Percentiles rank a stretch among this genome's conserved stretches.
These are phyloP conservation scores for Acronicta alni DNA, from an alignment of 2,888 invertebrate species.

Conservation along the genomic window DNA sequence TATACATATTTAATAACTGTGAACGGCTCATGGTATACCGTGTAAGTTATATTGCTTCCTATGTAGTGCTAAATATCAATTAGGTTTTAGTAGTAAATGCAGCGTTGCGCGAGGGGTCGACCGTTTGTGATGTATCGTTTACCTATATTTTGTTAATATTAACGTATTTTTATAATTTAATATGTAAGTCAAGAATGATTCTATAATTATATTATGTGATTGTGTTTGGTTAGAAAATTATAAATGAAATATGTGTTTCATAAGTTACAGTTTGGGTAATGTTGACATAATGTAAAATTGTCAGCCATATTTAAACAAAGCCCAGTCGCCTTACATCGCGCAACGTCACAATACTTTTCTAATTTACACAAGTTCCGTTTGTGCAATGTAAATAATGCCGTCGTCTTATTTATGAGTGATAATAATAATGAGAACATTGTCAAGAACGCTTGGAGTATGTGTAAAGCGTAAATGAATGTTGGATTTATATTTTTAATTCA, in stretches of 20 bases:
- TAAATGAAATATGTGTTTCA: constrained; percentile 12
- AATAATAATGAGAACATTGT: constrained; percentile 52
- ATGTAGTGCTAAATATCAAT: constrained; percentile 70
- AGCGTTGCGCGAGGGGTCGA: constrained; percentile 42
- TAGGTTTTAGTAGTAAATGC: constrained; percentile 35
- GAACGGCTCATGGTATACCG: constrained; percentile 49
- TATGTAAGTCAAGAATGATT: constrained; percentile 24
- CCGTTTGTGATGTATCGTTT: constrained; percentile 6
- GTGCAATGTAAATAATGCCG: constrained; percentile 76
- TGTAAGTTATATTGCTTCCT: constrained; percentile 72
- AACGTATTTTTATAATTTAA: constrained; percentile 54
- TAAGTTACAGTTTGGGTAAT: constrained; percentile 34
- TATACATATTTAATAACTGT: constrained; percentile 25
- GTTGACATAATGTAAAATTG: constrained; percentile 23
- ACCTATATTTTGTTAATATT: constrained; percentile 26
- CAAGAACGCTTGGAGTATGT: constrained; percentile 47
- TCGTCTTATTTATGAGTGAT: constrained; percentile 64
- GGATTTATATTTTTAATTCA: constrained; percentile 49
- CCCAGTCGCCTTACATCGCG: constrained; percentile 34
- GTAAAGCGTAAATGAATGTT: constrained; percentile 49
- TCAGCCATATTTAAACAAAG: constrained; percentile 22
- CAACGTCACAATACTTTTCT: constrained; percentile 45
- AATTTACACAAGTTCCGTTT: constrained; percentile 63
- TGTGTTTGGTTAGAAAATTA: constrained; percentile 11
- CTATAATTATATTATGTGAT: constrained; percentile 3